Evolutionary conservation across 2,888 invertebrate species (phyloP), one percentile per base, ranked within the genome.

Genomic region (Caradrina kadenii): DNA sequence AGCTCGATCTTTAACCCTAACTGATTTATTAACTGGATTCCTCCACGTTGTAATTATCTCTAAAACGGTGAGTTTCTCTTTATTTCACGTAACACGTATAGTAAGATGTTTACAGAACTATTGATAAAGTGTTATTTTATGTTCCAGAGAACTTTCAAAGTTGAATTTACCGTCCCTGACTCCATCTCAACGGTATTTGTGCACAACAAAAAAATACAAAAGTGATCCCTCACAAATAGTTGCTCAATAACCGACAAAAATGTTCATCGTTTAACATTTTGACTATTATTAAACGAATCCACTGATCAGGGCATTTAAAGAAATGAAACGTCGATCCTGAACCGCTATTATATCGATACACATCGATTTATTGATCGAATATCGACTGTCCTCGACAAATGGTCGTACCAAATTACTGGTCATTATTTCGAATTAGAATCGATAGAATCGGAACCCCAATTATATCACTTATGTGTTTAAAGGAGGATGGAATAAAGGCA

Each of bases 391-490:
- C 94, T 94, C 94, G 90, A 93, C 93, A 94, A 96, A 94, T 93
- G 95, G 91, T 93, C 93, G 92, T 87, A 92, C 88, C 89, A 96
- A 96, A 96, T 96, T 95, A 95, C 93, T 88, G 92, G 91, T 94
- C 92, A 95, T 96, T 96, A 96, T 94, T 93, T 94, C 88, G 92
- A 95, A 94, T 94, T 95, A 95, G 94, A 96, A 93, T 93, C 95
- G 94, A 95, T 95, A 95, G 94, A 95, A 93, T 92, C 93, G 89
- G 90, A 89, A 94, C 96, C 94, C 92, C 91, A 95, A 96, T 96
- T 95, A 96, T 94, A 95, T 96, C 95, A 95, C 96, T 96, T 96
- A 96, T 95, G 93, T 95, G 96, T 94, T 96, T 95, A 96, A 93
- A 95, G 92, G 91, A 94, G 95, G 96, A 90, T 93, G 95, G 93